Percentiles rank a stretch among this genome's conserved stretches.
These are phyloP conservation scores for Villa cingulata DNA, from an alignment of 2,888 invertebrate genomes.

Conservation along the genomic window DNA sequence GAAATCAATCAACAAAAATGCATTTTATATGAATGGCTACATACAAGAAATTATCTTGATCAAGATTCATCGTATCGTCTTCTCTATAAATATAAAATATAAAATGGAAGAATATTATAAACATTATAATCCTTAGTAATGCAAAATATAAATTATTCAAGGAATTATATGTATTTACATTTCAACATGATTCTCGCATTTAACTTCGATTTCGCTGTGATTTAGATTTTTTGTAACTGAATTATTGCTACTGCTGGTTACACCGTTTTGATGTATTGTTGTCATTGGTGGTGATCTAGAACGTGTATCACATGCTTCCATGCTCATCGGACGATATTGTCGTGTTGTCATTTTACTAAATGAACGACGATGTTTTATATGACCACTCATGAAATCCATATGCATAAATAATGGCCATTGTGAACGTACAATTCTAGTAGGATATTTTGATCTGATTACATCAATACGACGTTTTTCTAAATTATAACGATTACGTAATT, in stretches of 20 bases:
- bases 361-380: conserved; percentile 32
- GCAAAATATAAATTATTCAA: neutral
- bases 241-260: neutral
- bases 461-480: conserved; percentile 35
- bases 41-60: neutral
- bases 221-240: neutral
- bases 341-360: conserved; percentile 26
- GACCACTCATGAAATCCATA: conserved; percentile 32
- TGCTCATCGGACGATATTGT: neutral
- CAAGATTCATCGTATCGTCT: neutral
- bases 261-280: neutral
- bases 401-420: conserved; percentile 35
- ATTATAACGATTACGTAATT: conserved; percentile 36
- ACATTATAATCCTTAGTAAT: no score
- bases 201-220: neutral
- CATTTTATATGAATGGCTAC: neutral
- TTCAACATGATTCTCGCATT: neutral
- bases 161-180: neutral
- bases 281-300: neutral
- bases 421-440: conserved; percentile 22
- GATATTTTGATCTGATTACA: conserved; percentile 22
- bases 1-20: no score
- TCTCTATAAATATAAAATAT: neutral
- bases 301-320: neutral
- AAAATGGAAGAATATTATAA: neutral